Percentiles rank a stretch among this genome's conserved stretches.
Evolutionary conservation across 1,140 invertebrate species (phyloP).

Genomic region (Diachasma alloeum): DNA sequence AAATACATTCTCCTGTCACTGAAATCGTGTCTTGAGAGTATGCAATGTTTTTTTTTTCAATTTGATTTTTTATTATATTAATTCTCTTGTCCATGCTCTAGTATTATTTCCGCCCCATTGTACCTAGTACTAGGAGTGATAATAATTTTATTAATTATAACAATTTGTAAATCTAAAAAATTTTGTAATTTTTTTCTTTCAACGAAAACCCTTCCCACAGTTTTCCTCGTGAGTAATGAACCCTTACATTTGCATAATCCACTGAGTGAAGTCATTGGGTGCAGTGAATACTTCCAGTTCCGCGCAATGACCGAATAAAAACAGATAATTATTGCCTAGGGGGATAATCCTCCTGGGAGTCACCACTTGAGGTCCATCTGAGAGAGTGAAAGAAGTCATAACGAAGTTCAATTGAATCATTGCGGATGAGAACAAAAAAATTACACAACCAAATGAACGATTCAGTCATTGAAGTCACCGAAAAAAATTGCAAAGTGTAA

Average conservation of each 20-base stretch:
- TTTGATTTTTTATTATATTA: constrained; percentile 24
- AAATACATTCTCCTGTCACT: background rate
- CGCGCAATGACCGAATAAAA: background rate
- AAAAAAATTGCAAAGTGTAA: background rate
- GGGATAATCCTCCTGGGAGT: background rate
- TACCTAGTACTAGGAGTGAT: constrained; percentile 58
- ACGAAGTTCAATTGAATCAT: no score
- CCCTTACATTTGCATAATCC: background rate
- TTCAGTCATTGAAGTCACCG: no score
- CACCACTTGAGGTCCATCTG: background rate
- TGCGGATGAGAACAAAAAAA: no score
- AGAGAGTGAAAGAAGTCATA: background rate
- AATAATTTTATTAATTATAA: constrained; percentile 54
- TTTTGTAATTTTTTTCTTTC: constrained; percentile 35
- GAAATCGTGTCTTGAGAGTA: background rate
- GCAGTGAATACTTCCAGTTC: background rate
- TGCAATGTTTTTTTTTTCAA: background rate
- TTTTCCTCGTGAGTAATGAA: background rate
- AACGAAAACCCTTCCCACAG: background rate
- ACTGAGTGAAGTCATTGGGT: background rate
- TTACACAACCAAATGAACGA: no score
- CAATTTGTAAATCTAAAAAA: constrained; percentile 41
- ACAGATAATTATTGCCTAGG: background rate
- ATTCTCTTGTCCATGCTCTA: constrained; percentile 3
- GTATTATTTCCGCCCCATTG: constrained; percentile 40